Evolutionary conservation across 2,113 vertebrate genomes (phyloP).

Genomic region (Oceanodroma tethys): DNA sequence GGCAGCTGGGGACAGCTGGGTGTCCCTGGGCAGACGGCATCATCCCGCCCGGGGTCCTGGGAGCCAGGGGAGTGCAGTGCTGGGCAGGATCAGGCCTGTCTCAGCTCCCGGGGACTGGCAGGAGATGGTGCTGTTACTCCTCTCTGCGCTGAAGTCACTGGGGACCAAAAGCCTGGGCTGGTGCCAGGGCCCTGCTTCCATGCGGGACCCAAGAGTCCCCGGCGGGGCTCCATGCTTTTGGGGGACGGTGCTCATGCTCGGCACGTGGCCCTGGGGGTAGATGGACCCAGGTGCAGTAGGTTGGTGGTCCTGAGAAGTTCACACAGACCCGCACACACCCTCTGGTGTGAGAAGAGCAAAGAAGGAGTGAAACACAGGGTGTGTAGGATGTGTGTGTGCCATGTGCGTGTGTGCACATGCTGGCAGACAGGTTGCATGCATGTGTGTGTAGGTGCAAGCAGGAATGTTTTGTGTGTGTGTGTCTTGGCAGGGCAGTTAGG

Average conservation of each 20-base stretch:
- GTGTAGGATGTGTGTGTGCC: no score
- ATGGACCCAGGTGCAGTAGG: no score
- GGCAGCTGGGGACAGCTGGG: background rate
- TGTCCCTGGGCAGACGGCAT: background rate
- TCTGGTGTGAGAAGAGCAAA: background rate
- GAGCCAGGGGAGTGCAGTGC: rapidly evolving
- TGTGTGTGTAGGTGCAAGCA: background rate
- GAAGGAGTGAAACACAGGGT: background rate
- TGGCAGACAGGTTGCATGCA: rapidly evolving
- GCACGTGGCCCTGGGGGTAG: rapidly evolving
- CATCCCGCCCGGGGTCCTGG: rapidly evolving
- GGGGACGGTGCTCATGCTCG: no score
- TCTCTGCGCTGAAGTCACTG: rapidly evolving
- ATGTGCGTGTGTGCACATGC: rapidly evolving
- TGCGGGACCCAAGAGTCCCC: rapidly evolving
- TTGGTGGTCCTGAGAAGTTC: background rate
- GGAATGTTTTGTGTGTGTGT: background rate
- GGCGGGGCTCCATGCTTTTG: background rate
- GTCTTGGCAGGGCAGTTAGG: background rate
- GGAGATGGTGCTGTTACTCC: conserved; percentile 47
- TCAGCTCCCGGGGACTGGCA: background rate
- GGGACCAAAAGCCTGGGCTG: background rate
- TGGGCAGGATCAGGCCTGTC: background rate
- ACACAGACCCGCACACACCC: rapidly evolving
- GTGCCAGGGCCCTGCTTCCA: background rate